Conservation (phyloP, 2,888 invertebrate species). For the Brachypterus glaber region DNA sequence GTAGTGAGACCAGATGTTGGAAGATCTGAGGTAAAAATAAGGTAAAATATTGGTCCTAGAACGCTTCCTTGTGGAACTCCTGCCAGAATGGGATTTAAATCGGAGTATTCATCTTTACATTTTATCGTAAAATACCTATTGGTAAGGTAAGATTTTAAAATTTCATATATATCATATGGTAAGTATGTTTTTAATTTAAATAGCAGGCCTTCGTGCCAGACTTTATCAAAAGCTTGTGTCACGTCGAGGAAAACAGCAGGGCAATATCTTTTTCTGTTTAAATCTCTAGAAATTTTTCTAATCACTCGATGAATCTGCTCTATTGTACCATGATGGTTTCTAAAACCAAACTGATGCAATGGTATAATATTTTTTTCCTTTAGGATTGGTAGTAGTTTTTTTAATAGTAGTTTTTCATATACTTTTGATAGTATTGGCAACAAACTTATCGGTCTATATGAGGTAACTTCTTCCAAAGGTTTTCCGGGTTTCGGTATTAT, state of each 20-base stretch:
- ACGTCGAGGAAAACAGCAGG: constrained; percentile 19
- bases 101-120: too few species aligned
- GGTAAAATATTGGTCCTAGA: too few species aligned
- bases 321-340: constrained; percentile 12
- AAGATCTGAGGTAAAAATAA: too few species aligned
- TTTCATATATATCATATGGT: too few species aligned
- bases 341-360: constrained; percentile 13
- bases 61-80: too few species aligned
- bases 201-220: too few species aligned
- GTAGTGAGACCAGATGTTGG: too few species aligned
- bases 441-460: constrained; percentile 17
- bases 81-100: too few species aligned
- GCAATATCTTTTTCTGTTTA: constrained; percentile 19
- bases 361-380: constrained; percentile 10
- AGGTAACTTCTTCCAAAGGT: constrained; percentile 17
- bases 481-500: constrained; percentile 20
- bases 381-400: constrained; percentile 4
- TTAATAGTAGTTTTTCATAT: constrained; percentile 5
- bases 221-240: constrained; percentile 23
- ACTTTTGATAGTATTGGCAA: constrained; percentile 9
- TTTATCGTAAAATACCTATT: too few species aligned
- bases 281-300: constrained; percentile 8
- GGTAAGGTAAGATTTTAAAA: too few species aligned
- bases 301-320: constrained; percentile 16
- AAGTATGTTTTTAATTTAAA: too few species aligned